Evolutionary conservation across 2,888 invertebrate species (phyloP).

Genomic region (Panzeria rudis): DNA sequence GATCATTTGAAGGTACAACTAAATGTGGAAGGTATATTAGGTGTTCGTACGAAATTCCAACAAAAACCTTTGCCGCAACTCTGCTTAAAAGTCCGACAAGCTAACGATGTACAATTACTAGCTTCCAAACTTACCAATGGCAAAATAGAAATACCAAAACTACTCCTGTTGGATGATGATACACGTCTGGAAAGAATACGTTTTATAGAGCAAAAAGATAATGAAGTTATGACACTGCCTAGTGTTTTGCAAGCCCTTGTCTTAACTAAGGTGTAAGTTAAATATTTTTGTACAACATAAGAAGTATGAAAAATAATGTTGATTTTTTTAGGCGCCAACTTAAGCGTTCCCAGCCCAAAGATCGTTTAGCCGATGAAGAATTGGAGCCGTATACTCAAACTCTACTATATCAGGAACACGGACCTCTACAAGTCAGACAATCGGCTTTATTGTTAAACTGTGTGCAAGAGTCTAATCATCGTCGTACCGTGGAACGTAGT

Average conservation of each 20-base stretch:
- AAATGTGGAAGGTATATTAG: constrained; percentile 90
- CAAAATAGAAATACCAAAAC: constrained; percentile 85
- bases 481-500: constrained; percentile 93
- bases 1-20: constrained; percentile 87
- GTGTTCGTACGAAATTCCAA: constrained; percentile 96
- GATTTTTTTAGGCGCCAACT: constrained; percentile 86
- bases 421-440: constrained; percentile 91
- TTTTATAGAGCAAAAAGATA: constrained; percentile 87
- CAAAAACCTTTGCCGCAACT: constrained; percentile 92
- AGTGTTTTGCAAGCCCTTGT: constrained; percentile 91
- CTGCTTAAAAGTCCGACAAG: constrained; percentile 87
- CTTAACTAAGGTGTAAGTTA: constrained; percentile 89
- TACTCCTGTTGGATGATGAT: constrained; percentile 93
- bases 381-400: constrained; percentile 90
- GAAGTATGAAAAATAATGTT: not conserved
- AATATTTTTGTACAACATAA: constrained; percentile 25
- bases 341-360: constrained; percentile 89
- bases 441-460: constrained; percentile 91
- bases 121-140: constrained; percentile 83
- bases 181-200: constrained; percentile 91
- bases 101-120: constrained; percentile 80
- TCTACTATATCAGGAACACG: constrained; percentile 87
- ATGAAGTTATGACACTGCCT: constrained; percentile 85
- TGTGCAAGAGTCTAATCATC: constrained; percentile 89
- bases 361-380: constrained; percentile 92